A percentile compares a stretch with the other conserved stretches of the same genome.
Conservation (phyloP, 2,113 vertebrate genomes). For the Rhinolophus sinicus region DNA sequence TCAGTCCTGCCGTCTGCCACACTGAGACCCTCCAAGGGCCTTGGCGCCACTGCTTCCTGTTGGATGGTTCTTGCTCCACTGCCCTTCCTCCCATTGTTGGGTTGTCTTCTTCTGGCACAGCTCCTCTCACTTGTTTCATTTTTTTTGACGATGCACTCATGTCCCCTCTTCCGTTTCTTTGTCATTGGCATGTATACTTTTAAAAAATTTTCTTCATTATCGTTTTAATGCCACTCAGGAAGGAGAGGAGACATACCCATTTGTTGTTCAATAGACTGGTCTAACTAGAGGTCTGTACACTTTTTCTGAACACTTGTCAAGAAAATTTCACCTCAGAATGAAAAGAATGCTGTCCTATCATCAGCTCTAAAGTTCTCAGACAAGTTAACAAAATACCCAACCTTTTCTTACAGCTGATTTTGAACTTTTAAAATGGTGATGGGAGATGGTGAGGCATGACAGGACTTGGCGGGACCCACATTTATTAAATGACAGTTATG, state of each 20-base stretch:
- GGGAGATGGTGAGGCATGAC: neutral
- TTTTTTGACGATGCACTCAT: neutral
- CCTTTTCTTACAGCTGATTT: neutral
- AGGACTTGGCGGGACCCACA: neutral
- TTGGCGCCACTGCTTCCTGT: rapidly evolving
- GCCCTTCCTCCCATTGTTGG: rapidly evolving
- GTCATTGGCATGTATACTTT: neutral
- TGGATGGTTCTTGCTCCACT: rapidly evolving
- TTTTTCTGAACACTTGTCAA: neutral
- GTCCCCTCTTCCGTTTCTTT: slow-evolving; percentile 35
- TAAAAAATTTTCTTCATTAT: neutral
- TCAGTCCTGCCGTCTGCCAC: neutral
- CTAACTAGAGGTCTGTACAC: neutral
- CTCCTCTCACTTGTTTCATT: neutral
- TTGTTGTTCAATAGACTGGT: neutral
- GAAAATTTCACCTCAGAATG: neutral
- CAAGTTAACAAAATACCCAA: neutral
- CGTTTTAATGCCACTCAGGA: neutral
- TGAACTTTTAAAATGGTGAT: neutral
- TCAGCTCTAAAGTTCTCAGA: neutral
- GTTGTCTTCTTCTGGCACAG: neutral
- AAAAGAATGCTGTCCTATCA: neutral
- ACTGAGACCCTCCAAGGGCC: rapidly evolving
- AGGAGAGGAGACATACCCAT: neutral
- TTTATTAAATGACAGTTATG: neutral